These are phyloP conservation scores for Lutra lutra DNA, from an alignment of 2,797 vertebrate species.

Conservation along the genomic window DNA sequence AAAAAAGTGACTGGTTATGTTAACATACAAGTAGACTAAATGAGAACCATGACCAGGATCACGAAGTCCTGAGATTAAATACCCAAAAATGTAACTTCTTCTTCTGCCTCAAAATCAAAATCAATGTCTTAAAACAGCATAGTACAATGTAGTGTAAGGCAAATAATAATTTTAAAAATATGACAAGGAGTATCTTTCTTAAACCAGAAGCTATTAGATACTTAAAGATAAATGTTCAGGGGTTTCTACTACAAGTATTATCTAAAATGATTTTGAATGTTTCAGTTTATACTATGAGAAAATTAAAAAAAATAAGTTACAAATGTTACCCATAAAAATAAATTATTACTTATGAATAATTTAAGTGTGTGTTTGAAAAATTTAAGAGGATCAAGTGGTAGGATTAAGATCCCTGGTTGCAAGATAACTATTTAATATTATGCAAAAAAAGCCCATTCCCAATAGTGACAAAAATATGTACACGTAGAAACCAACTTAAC, in stretches of 20 bases:
- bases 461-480: not conserved
- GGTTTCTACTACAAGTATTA: not conserved
- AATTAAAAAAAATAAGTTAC: not conserved
- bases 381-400: not conserved
- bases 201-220: not conserved
- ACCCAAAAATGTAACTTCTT: not conserved
- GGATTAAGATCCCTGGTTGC: not conserved
- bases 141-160: not conserved
- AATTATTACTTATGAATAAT: not conserved
- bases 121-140: not conserved
- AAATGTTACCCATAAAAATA: not conserved
- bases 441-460: not conserved
- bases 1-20: no score
- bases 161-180: not conserved
- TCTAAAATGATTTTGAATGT: not conserved
- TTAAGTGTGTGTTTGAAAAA: not conserved
- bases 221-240: not conserved
- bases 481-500: not conserved
- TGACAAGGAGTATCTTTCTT: not conserved
- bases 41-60: not conserved
- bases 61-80: not conserved
- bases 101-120: not conserved
- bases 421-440: not conserved
- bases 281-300: not conserved
- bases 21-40: not conserved